These are phyloP conservation scores for Crotalus viridis DNA, from an alignment of 2,113 vertebrate species.

Conservation along the genomic window DNA sequence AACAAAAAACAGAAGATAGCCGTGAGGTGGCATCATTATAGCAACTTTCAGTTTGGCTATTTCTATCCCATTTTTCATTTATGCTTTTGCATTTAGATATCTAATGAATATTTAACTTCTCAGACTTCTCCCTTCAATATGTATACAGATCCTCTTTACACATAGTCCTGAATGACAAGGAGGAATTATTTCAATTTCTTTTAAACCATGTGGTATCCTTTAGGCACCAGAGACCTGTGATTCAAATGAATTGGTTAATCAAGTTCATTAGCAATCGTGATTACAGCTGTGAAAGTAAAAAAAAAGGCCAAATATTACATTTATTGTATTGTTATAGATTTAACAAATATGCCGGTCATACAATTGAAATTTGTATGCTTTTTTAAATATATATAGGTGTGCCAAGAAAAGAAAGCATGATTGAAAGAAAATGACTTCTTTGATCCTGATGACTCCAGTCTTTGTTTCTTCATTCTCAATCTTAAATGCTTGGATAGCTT, in stretches of 20 bases:
- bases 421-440: background rate
- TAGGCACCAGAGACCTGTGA: background rate
- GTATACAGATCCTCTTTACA: background rate
- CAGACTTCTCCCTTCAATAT: background rate
- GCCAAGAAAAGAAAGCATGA: background rate
- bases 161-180: background rate
- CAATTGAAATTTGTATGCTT: background rate
- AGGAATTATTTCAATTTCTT: background rate
- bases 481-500: background rate
- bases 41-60: background rate
- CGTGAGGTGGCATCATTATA: background rate
- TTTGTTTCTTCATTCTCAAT: constrained; percentile 1
- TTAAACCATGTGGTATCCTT: background rate
- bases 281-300: background rate
- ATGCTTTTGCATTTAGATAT: background rate
- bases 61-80: background rate
- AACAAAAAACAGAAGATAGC: background rate
- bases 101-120: background rate
- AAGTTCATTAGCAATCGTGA: background rate
- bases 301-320: background rate
- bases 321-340: background rate
- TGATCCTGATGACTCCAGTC: background rate
- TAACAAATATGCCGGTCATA: background rate
- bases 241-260: background rate
- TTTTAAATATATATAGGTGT: background rate